phyloP scores from a whole-genome alignment of 2,113 vertebrate genomes.

The Eonycteris spelaea region DNA sequence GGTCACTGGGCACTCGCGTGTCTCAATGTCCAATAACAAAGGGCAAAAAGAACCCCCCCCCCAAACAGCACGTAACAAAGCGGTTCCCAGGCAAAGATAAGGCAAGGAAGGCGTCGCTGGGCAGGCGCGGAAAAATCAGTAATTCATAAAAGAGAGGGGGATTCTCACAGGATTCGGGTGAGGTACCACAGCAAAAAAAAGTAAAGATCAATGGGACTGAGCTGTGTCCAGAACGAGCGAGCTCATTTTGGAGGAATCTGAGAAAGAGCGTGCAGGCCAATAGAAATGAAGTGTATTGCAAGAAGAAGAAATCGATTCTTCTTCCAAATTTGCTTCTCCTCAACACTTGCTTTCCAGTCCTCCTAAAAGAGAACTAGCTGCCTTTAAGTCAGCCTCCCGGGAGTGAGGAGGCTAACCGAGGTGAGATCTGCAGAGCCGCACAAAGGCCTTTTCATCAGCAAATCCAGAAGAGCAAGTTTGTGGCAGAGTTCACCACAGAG shows the following conservation, averaged over 20 bases:
- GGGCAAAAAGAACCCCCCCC: neutral
- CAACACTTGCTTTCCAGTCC: neutral
- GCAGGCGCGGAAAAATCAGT: neutral
- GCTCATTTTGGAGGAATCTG: neutral
- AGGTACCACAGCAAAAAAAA: neutral
- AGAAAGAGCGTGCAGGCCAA: neutral
- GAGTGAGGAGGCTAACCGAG: slow-evolving; percentile 13
- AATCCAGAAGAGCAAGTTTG: slow-evolving; percentile 63
- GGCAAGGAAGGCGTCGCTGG: neutral
- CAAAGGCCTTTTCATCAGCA: slow-evolving; percentile 71
- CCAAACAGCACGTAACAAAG: neutral
- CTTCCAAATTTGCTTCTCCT: neutral
- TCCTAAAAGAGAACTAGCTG: neutral
- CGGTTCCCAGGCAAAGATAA: neutral
- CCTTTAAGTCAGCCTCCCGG: neutral
- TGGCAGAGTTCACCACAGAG: neutral
- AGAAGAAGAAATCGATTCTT: neutral
- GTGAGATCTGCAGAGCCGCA: slow-evolving; percentile 31
- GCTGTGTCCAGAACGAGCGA: neutral
- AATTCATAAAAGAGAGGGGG: neutral
- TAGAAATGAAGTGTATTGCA: neutral
- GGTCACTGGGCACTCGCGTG: neutral
- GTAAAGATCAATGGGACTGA: too few relatives aligned
- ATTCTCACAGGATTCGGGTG: neutral
- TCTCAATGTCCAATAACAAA: neutral